A percentile compares a stretch with the other conserved stretches of the same genome.
phyloP scores from a whole-genome alignment of 2,888 invertebrate genomes.

The Acronicta aceris region DNA sequence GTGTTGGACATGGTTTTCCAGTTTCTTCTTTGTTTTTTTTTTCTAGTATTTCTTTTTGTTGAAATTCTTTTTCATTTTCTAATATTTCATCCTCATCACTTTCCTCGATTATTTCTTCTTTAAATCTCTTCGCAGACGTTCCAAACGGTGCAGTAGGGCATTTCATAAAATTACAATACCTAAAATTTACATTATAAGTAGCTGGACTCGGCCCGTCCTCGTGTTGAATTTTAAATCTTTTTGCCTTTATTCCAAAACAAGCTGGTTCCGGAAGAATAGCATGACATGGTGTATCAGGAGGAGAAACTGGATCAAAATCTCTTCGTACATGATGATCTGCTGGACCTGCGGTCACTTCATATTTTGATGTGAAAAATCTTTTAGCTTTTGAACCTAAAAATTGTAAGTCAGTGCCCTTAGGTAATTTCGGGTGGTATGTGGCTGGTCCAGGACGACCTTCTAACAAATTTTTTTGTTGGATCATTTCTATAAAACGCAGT shows the following conservation, averaged over 20 bases:
- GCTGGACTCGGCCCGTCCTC: conserved; percentile 77
- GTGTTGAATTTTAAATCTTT: conserved; percentile 67
- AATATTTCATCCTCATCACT: conserved; percentile 51
- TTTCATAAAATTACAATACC: conserved; percentile 58
- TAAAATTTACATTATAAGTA: conserved; percentile 62
- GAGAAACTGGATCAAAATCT: conserved; percentile 69
- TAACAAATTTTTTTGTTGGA: conserved; percentile 70
- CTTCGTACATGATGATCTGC: conserved; percentile 71
- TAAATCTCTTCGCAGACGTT: conserved; percentile 71
- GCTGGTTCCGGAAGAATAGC: conserved; percentile 68
- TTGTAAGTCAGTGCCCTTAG: conserved; percentile 64
- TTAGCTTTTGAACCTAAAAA: conserved; percentile 69
- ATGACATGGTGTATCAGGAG: conserved; percentile 60
- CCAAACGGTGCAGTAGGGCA: conserved; percentile 73
- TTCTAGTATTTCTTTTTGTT: conserved; percentile 13
- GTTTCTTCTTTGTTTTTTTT: conserved; percentile 2
- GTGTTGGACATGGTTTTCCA: conserved; percentile 51
- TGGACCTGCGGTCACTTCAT: conserved; percentile 71
- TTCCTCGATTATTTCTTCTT: conserved; percentile 53
- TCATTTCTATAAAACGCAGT: conserved; percentile 75
- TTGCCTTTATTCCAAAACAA: conserved; percentile 73
- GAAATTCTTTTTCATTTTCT: conserved; percentile 28
- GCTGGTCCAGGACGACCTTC: conserved; percentile 76
- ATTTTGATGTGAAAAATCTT: conserved; percentile 62
- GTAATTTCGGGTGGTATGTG: conserved; percentile 67